phyloP scores from a whole-genome alignment of 1,140 invertebrate species.

The Alviniconcha marisindica region DNA sequence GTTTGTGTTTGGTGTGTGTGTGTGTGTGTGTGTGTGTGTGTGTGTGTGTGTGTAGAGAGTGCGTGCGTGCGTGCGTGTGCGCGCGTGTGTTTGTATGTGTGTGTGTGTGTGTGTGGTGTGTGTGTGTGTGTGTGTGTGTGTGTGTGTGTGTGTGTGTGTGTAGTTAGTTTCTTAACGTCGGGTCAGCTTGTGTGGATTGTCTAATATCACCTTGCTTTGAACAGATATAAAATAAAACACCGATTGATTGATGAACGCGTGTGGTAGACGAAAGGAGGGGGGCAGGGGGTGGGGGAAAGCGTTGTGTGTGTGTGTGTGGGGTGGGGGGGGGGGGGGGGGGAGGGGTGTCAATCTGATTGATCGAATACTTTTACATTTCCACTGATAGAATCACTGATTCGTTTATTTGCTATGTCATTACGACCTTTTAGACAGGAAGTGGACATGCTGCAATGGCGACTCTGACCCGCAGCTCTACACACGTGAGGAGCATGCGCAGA shows the following conservation, averaged over 20 bases:
- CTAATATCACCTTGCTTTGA: too few relatives aligned
- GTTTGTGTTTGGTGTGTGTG: too few relatives aligned
- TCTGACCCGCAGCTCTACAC: neutral
- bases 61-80: too few relatives aligned
- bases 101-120: neutral
- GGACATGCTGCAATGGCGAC: constrained; percentile 17
- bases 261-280: neutral
- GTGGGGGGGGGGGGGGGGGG: neutral
- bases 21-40: too few relatives aligned
- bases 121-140: neutral
- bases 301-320: neutral
- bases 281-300: neutral
- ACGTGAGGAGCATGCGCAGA: constrained; percentile 12
- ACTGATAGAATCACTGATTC: neutral
- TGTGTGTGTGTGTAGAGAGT: too few relatives aligned
- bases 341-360: too few relatives aligned
- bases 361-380: neutral
- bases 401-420: neutral
- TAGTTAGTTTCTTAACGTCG: neutral
- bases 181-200: neutral
- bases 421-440: neutral
- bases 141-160: constrained; percentile 15
- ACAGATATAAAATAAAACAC: too few relatives aligned
- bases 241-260: neutral
- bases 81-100: neutral